These are phyloP conservation scores for Trissolcus japonicus DNA, from an alignment of 2,888 invertebrate genomes.

Conservation along the genomic window DNA sequence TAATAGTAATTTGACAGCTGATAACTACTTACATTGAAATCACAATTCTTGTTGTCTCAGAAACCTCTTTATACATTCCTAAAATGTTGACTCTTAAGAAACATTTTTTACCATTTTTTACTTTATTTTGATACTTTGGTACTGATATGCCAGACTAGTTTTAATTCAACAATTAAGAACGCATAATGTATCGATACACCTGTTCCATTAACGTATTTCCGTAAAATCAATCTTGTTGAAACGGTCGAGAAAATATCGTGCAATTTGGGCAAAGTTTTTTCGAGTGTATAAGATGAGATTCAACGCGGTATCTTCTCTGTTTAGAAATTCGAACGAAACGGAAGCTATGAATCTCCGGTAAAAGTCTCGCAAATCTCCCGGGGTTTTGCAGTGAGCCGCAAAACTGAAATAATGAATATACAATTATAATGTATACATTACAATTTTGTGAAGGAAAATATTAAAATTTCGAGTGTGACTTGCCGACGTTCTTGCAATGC, in stretches of 20 bases:
- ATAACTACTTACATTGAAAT: too few relatives aligned
- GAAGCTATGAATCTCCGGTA: slow-evolving; percentile 38
- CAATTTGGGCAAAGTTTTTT: slow-evolving; percentile 28
- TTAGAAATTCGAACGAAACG: slow-evolving; percentile 40
- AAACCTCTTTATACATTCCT: too few relatives aligned
- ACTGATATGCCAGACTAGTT: too few relatives aligned
- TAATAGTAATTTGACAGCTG: too few relatives aligned
- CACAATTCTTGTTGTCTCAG: too few relatives aligned
- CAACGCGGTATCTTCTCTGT: slow-evolving; percentile 30
- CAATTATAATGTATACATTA: slow-evolving; percentile 4
- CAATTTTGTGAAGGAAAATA: slow-evolving; percentile 16
- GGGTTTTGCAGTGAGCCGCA: not conserved
- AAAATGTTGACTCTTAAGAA: too few relatives aligned
- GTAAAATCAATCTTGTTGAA: not conserved
- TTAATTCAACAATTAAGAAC: not conserved
- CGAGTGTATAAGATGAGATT: slow-evolving; percentile 19
- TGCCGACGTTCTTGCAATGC: too few relatives aligned
- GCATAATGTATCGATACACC: not conserved
- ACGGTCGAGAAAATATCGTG: slow-evolving; percentile 10
- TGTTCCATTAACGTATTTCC: not conserved
- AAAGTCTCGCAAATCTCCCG: slow-evolving; percentile 42
- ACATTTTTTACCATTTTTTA: too few relatives aligned
- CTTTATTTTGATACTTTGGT: too few relatives aligned
- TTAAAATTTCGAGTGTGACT: not conserved
- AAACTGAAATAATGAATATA: slow-evolving; percentile 32